Evolutionary conservation across 1,140 invertebrate genomes (phyloP), one percentile per base, ranked within the genome.

Genomic region (Monomorium pharaonis): DNA sequence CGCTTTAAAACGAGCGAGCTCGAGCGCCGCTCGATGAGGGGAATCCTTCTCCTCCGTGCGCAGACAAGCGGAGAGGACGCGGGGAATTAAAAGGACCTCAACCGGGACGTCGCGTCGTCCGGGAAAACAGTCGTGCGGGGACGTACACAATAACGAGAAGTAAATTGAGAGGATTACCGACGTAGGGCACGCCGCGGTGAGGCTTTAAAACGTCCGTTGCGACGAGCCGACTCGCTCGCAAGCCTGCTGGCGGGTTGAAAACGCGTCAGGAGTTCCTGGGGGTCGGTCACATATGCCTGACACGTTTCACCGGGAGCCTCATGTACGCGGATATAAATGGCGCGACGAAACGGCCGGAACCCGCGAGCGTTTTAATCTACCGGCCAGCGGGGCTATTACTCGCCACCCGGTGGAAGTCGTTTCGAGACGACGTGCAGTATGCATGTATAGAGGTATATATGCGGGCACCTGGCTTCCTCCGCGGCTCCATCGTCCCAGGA

Each of bases 361-460:
- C 88, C 85, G 88, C 70, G 85, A 89, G 88, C 89, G 88, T 90
- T 90, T 90, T 90, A 90, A 89, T 90, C 85, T 89, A 89, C 89
- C 85, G 60, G 37, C 49, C 85, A 63, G 85, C 77, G 18, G 74
- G 77, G 80, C 89, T 84, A 90, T 89, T 88, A 88, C 63, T 81
- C 88, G 75, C 77, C 58, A 24, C 84, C 60, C 47, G 84, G 84
- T 88, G 87, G 62, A 88, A 88, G 83, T 89, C 76, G 85, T 88
- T 88, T 86, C 84, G 87, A 83, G 84, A 86, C 72, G 67, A 83
- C 70, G 51, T 77, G 42, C 7, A n/a, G 37, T 56, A 51, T 33
- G 58, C 56, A 24, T 58, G 42, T 47, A 56, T 42, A 44, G 37
- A 37, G 54, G 24, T 33, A 67, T 47, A 27, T 63, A 14, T 18